Evolutionary conservation across 1,140 invertebrate species (phyloP).

Genomic region (Proctacanthus coquilletti): DNA sequence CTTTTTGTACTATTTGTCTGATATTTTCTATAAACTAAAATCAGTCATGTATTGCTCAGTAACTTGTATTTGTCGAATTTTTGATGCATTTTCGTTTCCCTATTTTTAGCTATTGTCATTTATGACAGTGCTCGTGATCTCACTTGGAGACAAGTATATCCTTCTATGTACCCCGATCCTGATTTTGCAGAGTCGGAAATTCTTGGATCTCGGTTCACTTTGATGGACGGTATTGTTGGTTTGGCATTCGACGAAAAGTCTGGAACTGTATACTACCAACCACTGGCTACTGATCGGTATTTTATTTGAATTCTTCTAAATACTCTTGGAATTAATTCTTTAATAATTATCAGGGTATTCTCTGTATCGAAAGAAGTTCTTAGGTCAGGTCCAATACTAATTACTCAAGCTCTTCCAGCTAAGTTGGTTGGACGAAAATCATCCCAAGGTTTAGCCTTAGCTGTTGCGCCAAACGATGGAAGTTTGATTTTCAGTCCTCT

Average conservation of each 20-base stretch:
- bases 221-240: slow-evolving; percentile 67
- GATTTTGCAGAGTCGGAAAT: slow-evolving; percentile 52
- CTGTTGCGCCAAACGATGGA: slow-evolving; percentile 49
- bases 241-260: slow-evolving; percentile 52
- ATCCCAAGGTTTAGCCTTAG: slow-evolving; percentile 58
- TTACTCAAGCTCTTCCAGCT: slow-evolving; percentile 52
- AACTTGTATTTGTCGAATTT: slow-evolving; percentile 4
- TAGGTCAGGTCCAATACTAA: slow-evolving; percentile 47
- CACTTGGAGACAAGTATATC: slow-evolving; percentile 59
- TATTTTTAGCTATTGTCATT: slow-evolving; percentile 46
- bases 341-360: slow-evolving; percentile 38
- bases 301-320: slow-evolving; percentile 3
- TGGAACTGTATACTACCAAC: slow-evolving; percentile 58
- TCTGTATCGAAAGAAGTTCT: slow-evolving; percentile 55
- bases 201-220: slow-evolving; percentile 44
- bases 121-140: slow-evolving; percentile 52
- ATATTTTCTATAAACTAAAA: too few relatives aligned
- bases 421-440: slow-evolving; percentile 62
- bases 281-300: slow-evolving; percentile 62
- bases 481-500: slow-evolving; percentile 57
- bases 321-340: neutral
- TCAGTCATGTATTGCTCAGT: neutral
- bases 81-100: slow-evolving; percentile 2
- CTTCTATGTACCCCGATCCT: slow-evolving; percentile 66
- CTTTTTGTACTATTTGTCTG: too few relatives aligned